These are phyloP conservation scores for Aphis craccivora DNA, from an alignment of 1,140 invertebrate genomes.

Conservation along the genomic window DNA sequence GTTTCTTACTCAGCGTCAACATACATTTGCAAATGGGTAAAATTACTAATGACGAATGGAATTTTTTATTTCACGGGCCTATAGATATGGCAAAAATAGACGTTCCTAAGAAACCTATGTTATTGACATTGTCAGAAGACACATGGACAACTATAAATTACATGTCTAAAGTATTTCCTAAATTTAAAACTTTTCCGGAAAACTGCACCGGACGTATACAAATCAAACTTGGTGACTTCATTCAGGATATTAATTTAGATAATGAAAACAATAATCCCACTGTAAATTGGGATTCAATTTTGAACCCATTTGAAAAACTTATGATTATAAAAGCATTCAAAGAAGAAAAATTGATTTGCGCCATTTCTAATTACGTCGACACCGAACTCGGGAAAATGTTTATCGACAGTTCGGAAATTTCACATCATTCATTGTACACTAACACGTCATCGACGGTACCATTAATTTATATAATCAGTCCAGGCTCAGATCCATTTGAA, in stretches of 20 bases:
- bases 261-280: not conserved
- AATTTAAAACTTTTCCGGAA: conserved; percentile 67
- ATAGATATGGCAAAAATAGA: conserved; percentile 61
- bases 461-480: conserved; percentile 84
- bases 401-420: conserved; percentile 77
- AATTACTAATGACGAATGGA: conserved; percentile 72
- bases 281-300: conserved; percentile 70
- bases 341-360: conserved; percentile 83
- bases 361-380: conserved; percentile 79
- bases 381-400: conserved; percentile 78
- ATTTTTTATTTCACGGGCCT: conserved; percentile 77
- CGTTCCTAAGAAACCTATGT: conserved; percentile 67
- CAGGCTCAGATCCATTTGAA: conserved; percentile 89
- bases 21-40: conserved; percentile 72
- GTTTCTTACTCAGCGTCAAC: conserved; percentile 81
- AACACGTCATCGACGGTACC: conserved; percentile 79
- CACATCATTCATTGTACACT: conserved; percentile 75
- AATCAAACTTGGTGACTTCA: conserved; percentile 25
- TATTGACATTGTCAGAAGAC: conserved; percentile 67
- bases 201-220: not conserved
- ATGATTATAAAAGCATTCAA: conserved; percentile 82
- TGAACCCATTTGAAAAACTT: conserved; percentile 81
- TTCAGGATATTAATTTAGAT: conserved; percentile 18
- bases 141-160: conserved; percentile 72
- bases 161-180: conserved; percentile 68